These are phyloP conservation scores for Schizopygopsis pylzovi DNA, from an alignment of 2,797 vertebrate species.

Conservation along the genomic window DNA sequence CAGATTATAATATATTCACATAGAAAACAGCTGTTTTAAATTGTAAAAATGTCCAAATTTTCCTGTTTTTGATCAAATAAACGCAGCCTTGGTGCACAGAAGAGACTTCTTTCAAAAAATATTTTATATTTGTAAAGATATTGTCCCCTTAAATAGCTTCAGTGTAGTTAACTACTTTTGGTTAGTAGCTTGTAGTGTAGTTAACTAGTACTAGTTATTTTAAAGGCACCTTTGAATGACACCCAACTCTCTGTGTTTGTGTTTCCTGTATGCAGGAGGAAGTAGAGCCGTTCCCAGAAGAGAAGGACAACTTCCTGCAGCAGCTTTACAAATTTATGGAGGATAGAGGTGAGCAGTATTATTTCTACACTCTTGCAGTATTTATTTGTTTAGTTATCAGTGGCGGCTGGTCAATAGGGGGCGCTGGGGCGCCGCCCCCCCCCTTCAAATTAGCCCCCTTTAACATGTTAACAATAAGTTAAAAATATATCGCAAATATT, in stretches of 20 bases:
- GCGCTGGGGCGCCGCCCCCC: too few relatives aligned
- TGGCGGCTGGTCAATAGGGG: too few relatives aligned
- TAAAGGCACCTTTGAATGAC: background rate
- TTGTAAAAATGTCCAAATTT: background rate
- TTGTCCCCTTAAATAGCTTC: background rate
- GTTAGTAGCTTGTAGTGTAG: background rate
- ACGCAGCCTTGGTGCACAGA: background rate
- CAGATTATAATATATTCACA: background rate
- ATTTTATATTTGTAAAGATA: too few relatives aligned
- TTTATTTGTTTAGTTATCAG: background rate
- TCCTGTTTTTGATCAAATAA: background rate
- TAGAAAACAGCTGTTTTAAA: too few relatives aligned
- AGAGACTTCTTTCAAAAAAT: background rate
- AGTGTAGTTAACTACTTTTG: background rate
- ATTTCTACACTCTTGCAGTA: slow-evolving; percentile 47
- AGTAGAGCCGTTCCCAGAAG: slow-evolving; percentile 82
- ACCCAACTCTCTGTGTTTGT: background rate
- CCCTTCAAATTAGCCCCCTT: too few relatives aligned
- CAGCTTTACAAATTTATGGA: slow-evolving; percentile 89
- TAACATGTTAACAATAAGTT: too few relatives aligned
- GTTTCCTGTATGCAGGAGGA: slow-evolving; percentile 76
- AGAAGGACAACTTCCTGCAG: slow-evolving; percentile 83
- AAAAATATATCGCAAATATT: too few relatives aligned
- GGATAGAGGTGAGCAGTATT: slow-evolving; percentile 76
- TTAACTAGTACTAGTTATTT: background rate